Evolutionary conservation across 2,888 invertebrate species (phyloP).

Genomic region (Masnerella sp.): DNA sequence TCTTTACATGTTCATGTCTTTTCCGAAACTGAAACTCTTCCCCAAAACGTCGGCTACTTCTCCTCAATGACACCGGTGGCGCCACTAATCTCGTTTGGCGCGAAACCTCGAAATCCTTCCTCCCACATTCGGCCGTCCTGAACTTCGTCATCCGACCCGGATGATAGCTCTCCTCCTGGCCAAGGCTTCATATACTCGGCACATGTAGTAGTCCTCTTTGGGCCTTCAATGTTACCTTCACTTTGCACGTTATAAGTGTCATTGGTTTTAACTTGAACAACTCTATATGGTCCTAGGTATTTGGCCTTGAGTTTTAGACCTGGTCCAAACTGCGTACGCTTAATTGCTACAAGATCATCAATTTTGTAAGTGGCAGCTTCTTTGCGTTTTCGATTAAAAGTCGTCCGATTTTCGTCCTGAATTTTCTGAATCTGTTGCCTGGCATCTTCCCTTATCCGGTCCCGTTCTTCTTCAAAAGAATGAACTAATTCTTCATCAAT

Average conservation of each 20-base stretch:
- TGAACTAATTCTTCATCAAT: constrained; percentile 13
- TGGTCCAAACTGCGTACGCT: neutral
- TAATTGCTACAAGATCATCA: neutral
- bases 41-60: too few species aligned
- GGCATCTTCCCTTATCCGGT: constrained; percentile 4
- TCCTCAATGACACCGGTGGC: too few species aligned
- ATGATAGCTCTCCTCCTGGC: constrained; percentile 11
- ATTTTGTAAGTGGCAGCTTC: neutral
- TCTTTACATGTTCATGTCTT: too few species aligned
- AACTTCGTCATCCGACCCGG: constrained; percentile 24
- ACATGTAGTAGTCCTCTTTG: constrained; percentile 15
- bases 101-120: neutral
- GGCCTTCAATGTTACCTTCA: neutral
- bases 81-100: neutral
- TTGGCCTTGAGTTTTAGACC: neutral
- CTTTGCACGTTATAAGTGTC: constrained; percentile 34
- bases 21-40: too few species aligned
- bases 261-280: constrained; percentile 12
- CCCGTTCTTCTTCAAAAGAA: neutral
- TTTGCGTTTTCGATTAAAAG: neutral
- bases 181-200: constrained; percentile 44
- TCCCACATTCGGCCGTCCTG: constrained; percentile 49
- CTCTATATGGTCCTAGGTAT: neutral
- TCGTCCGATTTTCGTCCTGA: constrained; percentile 6
- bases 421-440: neutral